These are phyloP conservation scores for Proteles cristata DNA, from an alignment of 2,113 vertebrate species.

Conservation along the genomic window DNA sequence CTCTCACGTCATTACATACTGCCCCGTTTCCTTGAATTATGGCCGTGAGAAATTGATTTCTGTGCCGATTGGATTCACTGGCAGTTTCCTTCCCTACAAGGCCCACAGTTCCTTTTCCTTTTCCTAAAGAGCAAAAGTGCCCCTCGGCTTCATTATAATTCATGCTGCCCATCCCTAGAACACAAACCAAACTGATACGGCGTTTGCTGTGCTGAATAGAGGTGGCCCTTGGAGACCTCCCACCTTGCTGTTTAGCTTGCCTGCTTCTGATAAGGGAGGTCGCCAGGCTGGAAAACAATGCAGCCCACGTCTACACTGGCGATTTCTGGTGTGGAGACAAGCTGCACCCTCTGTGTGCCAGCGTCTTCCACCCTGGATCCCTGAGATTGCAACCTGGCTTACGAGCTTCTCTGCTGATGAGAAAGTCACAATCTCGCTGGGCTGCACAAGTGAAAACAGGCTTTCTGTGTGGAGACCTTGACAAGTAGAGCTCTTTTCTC, in stretches of 20 bases:
- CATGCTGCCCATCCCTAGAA: not conserved
- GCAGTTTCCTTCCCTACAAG: slow-evolving; percentile 77
- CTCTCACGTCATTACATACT: slow-evolving; percentile 66
- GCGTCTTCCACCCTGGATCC: not conserved
- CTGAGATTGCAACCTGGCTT: not conserved
- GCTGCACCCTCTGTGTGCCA: not conserved
- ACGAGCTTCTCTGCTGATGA: not conserved
- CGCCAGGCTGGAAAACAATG: slow-evolving; percentile 34
- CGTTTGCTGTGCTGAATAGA: not conserved
- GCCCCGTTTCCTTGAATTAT: slow-evolving; percentile 81
- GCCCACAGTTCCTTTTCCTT: slow-evolving; percentile 64
- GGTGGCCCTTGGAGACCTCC: not conserved
- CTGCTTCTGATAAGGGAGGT: not conserved
- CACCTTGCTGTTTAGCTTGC: not conserved
- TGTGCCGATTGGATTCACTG: slow-evolving; percentile 78
- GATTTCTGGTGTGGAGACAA: slow-evolving; percentile 22
- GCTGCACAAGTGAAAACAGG: slow-evolving; percentile 42
- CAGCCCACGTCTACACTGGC: slow-evolving; percentile 27
- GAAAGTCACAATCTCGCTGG: not conserved
- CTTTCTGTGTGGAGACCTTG: not conserved
- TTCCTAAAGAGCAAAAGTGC: slow-evolving; percentile 56
- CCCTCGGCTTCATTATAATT: not conserved
- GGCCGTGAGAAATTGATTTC: slow-evolving; percentile 82
- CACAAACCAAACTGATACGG: not conserved
- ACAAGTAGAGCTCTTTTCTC: not conserved